These are phyloP conservation scores for Neogale vison DNA, from an alignment of 2,113 vertebrate genomes.

Conservation along the genomic window DNA sequence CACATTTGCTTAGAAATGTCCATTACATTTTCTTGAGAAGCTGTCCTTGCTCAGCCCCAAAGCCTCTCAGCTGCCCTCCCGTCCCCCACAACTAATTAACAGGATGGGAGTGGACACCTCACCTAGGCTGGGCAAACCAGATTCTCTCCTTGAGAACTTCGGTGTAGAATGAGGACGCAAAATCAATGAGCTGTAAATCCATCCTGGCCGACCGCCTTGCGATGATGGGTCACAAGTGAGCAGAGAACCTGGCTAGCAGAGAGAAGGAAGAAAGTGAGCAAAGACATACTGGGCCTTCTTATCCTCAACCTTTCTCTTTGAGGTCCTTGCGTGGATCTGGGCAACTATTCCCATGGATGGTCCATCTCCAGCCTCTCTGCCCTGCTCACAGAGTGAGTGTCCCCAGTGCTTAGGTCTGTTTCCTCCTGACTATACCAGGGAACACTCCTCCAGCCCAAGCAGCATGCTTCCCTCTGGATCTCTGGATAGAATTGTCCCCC, in stretches of 20 bases:
- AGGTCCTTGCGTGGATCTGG: neutral
- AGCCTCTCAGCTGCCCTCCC: no score
- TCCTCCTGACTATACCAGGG: neutral
- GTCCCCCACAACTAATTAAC: neutral
- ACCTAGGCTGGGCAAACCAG: neutral
- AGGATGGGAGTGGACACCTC: neutral
- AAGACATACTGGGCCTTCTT: neutral
- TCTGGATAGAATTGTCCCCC: neutral
- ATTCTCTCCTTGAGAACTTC: neutral
- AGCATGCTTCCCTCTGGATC: neutral
- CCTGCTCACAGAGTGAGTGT: neutral
- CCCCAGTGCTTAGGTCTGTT: neutral
- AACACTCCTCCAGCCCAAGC: neutral
- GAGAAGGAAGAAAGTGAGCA: neutral
- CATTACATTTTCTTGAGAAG: neutral
- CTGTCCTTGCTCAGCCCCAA: neutral
- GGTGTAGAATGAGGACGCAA: neutral
- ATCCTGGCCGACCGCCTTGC: neutral
- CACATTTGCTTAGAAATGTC: neutral
- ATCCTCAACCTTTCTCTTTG: neutral
- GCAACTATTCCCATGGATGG: neutral
- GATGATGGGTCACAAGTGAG: neutral
- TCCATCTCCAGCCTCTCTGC: neutral
- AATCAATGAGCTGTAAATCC: neutral
- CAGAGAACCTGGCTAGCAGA: neutral